Evolutionary conservation across 30 jellyfish, hydroid and myxozoan species (phyloP), one percentile per base, ranked within the genome.

Genomic region (Clytia hemisphaerica): DNA sequence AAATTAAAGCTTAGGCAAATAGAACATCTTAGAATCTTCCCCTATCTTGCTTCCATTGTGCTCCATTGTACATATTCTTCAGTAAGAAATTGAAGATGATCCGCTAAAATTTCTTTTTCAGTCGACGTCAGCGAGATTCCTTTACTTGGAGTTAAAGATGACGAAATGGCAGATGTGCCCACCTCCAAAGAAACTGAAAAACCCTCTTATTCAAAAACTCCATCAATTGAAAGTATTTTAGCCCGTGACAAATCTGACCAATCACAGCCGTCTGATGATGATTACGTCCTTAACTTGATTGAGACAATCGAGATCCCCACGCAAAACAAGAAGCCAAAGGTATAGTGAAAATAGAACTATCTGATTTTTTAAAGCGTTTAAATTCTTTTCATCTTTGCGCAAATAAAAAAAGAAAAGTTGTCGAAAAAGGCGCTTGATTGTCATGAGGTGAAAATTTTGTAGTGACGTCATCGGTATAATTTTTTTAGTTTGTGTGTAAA

Each of bases 241-340:
- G 4, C 30, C 54, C 22, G 36, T 58, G 47, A 31, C 24, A 35
- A 57, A 4, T 18, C 53, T 25, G 47, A 36, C 45, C n/a, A n/a
- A n/a, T 60, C 21, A 2, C 61, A 3, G 24, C 67, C 62, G 70
- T 3, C 94, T 29, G 94, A 79, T 19, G 97, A 88, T 33, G 97
- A 88, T 32, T 80, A 80, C 32, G 97, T 81, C 29, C 45, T 88
- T 69, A 92, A 88, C 31, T 74, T 88, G 22, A 88, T 88, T 80
- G 97, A 88, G 64, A 94, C 80, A 58, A 79, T 88, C 19, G 57
- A 93, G 19, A 28, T 79, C 60, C 92, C 97, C 12, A 33, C 78
- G 19, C 35, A 33, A 32, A 25, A 6, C 5, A 67, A 67, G 16
- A 65, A 65, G 72, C n/a, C n/a, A n/a, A n/a, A n/a, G n/a, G n/a